Base-by-base conservation (phyloP, 2,797 vertebrate species). In the Microctenopoma lineatum region DNA sequence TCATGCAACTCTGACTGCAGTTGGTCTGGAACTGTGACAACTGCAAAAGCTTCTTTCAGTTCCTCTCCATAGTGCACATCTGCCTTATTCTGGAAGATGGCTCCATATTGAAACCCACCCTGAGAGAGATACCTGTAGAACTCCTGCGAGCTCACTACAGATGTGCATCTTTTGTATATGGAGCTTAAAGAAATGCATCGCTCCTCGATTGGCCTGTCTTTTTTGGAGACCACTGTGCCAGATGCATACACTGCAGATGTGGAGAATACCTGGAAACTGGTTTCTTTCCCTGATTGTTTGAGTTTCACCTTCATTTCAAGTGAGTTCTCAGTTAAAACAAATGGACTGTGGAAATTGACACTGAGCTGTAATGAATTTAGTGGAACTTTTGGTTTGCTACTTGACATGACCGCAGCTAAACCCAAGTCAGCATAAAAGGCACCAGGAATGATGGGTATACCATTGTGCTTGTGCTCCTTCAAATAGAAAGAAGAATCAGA, bases 391-490 rank as follows among this genome's bases (percentile, higher is more conserved):
- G 94, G 94, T 83, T 88, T 94, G 38, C 88, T 83, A 62, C 68
- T 88, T 36, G 59, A 87, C 84, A 95, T 85, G 66, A 86, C 89
- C 56, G 93, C 84, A 4, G 95, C 94, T 72, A 97, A 90, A 69
- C 90, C 96, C 81, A 96, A 66, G 73, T 97, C 95, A 1, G 45
- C 94, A 62, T 95, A 95, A 65, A 96, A 94, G 38, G 95, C 87
- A 7, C 95, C 95, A 2, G 96, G 95, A 47, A 96, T 85, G 64
- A 97, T 92, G 50, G 94, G 77, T 59, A 95, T 61, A 1, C 82
- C 85, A 3, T 93, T 94, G 70, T 94, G 92, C 84, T 86, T 95
- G 90, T 97, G 96, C 50, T 96, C 91, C 68, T 92, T 90, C 18
- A 97, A 75, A 55, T 94, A 96, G 0, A 91, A 88, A 9, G 81